Evolutionary conservation across 2,888 invertebrate genomes (phyloP), one percentile per base, ranked within the genome.

Genomic region (Iselma pallidipennis): DNA sequence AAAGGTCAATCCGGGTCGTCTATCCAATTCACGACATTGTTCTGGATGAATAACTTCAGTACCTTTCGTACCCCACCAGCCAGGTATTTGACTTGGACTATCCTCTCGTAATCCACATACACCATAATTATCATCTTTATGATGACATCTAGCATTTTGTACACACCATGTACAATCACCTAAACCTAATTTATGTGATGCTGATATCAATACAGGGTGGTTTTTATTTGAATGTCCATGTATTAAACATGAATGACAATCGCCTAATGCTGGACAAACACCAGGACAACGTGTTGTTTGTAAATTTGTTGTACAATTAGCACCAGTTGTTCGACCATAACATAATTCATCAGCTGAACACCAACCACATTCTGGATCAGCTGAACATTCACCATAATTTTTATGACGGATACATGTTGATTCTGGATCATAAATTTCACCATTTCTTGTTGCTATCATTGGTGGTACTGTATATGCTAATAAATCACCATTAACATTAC

Each of bases 361-460:
- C 95, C 95, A 96, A 12, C 95, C 95, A 78, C 96, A 97, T 80
- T 95, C 95, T 0, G 95, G 95, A 82, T 96, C 95, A 0, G 93
- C 91, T 0, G 92, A 87, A 74, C 95, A 95, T 74, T 92, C 92
- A 1, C 89, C 88, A 70, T 92, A 88, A 28, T 88, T 87, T 69
- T 86, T 86, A 76, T 94, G 93, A 28, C 89, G 85, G 14, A 87
- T 87, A 72, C 94, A 94, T 2, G 90, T 87, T 42, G 89, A 87
- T 77, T 94, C 93, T 0, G 92, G 91, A 70, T 92, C 91, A 67
- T 87, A 84, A 9, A 80, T 76, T 57, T 85, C 86, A 4, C 86
- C 87, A 53, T 86, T 85, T 55, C 89, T 87, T 0, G 90, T 88
- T 0, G 92, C 89, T 67, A 94, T 86, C 85, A 91, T 92, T 57